Evolutionary conservation across 2,888 invertebrate species (phyloP), one percentile per base, ranked within the genome.

Genomic region (Luffia ferchaultella): DNA sequence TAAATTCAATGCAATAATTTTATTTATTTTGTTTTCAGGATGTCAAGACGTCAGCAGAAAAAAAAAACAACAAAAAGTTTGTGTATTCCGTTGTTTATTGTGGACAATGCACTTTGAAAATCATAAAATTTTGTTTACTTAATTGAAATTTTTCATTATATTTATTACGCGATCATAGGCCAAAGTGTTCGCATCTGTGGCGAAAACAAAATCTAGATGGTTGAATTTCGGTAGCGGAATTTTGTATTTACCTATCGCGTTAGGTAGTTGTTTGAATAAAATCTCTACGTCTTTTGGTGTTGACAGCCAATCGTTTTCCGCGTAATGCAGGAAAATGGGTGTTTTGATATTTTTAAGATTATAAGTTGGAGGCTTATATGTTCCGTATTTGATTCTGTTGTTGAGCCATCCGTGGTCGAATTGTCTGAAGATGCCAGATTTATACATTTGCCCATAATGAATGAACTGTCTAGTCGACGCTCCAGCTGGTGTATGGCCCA

Each of bases 171-270:
- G 65, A 58, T 86, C 62, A 59, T 91, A 90, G 0, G 91, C 70
- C 42, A 90, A 67, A 46, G 69, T 75, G 18, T 87, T 83, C 0
- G 86, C 89, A 60, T 87, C 78, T 47, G 76, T 85, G 2, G 84
- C 86, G 59, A 85, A 87, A 2, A 88, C 71, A 57, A 87, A 86
- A 60, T 88, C 88, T 45, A 88, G 62, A 60, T 88, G 88, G 57
- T 85, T 86, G 60, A 86, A 86, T 50, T 77, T 68, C 2, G 68
- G 57, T 46, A 82, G 57, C 0, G 79, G 73, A 0, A 87, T 83
- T 59, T 74, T 65, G 55, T 74, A 80, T 58, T 77, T 76, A n/a
- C 83, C 86, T 1, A 85, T 57, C 0, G 71, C 70, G 12, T 74
- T 68, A 15, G 73, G 70, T 0, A 88, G 62, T 60, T 77, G 68